Conservation (phyloP, 2,797 vertebrate genomes). For the Coregonus ussuriensis region DNA sequence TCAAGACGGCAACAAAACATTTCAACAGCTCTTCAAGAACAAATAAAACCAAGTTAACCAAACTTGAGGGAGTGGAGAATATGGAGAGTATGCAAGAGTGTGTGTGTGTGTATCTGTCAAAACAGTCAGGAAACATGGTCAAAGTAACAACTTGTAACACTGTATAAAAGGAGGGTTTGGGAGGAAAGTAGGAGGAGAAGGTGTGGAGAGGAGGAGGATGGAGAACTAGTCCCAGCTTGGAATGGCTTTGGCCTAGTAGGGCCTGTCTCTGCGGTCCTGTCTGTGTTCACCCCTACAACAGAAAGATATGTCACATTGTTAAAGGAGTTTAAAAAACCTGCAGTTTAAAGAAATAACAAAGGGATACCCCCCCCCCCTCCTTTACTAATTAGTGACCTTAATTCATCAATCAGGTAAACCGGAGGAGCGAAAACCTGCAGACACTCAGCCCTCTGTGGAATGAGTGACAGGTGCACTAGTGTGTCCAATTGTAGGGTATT, state of each 20-base stretch:
- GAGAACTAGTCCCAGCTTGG: not conserved
- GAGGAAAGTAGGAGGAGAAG: not conserved
- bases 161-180: slow-evolving; percentile 27
- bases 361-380: no score
- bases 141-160: slow-evolving; percentile 38
- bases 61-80: slow-evolving; percentile 2
- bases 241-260: slow-evolving; percentile 71
- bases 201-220: not conserved
- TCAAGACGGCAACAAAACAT: slow-evolving; percentile 25
- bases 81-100: slow-evolving; percentile 22
- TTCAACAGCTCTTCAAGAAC: not conserved
- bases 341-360: not conserved
- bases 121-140: slow-evolving; percentile 24
- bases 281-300: slow-evolving; percentile 83
- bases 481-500: no score
- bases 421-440: no score
- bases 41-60: not conserved
- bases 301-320: not conserved
- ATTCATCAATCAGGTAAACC: no score
- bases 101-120: slow-evolving; percentile 16
- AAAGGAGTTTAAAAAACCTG: not conserved
- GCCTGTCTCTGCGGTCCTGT: slow-evolving; percentile 85
- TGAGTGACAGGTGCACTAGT: no score
- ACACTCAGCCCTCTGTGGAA: no score
- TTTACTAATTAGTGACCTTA: no score